Evolutionary conservation across 2,888 invertebrate species (phyloP), one percentile per base, ranked within the genome.

Genomic region (Drosophila crucigera): DNA sequence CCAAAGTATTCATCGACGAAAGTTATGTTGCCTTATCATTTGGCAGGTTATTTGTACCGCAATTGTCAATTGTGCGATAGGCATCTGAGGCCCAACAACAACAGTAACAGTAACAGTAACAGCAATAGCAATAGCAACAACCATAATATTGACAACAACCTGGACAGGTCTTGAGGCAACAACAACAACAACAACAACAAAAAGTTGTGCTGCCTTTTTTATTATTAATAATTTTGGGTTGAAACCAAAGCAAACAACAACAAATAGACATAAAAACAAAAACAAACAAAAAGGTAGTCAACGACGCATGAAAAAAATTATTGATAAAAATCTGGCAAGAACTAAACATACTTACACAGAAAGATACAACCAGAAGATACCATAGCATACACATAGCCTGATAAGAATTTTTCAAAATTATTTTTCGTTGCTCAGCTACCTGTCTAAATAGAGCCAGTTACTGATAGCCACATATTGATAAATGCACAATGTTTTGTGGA

Each of bases 1-100:
- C 82, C 68, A 25, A 43, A 62, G 80, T 81, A 75, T 69, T 67
- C 58, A 69, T 74, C 43, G 78, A 55, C 47, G 54, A 78, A 82
- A 88, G 73, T 83, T 78, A 76, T 86, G 87, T 84, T 82, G 83
- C 78, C 90, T 85, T 85, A 85, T 85, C 85, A 68, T 62, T 73
- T 69, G 60, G 52, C 58, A 54, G 68, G 76, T 74, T 80, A 72
- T 80, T 78, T 80, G 89, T 80, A 90, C 80, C 86, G 78, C 89
- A 83, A 86, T 90, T 90, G 89, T 86, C 86, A 90, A 90, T 90
- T 75, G 84, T 64, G 68, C 60, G 91, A 89, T 90, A 90, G 75
- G 64, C 84, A 90, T 86, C 90, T 76, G 58, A 49, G 58, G 16
- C 39, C 52, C 53, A 66, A 56, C 56, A 65, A 49, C 41, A 56